Evolutionary conservation across 2,888 invertebrate genomes (phyloP).

Genomic region (Archaeoteleia sp.): DNA sequence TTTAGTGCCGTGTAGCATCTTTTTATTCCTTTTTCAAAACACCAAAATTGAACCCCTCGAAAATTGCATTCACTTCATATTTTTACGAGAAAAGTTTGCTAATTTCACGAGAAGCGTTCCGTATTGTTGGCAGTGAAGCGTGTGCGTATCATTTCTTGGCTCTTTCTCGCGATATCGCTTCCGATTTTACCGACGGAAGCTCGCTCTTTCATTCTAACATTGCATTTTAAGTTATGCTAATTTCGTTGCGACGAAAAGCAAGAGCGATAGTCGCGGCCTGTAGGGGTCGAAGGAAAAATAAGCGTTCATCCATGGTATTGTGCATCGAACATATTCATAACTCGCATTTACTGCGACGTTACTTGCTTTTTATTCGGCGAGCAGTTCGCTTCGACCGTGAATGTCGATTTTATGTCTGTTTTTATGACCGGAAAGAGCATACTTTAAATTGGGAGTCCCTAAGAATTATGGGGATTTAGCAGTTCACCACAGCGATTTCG

Average conservation of each 20-base stretch:
- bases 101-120: conserved; percentile 40
- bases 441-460: conserved; percentile 66
- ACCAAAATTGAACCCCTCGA: conserved; percentile 33
- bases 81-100: conserved; percentile 42
- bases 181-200: conserved; percentile 61
- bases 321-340: conserved; percentile 71
- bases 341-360: conserved; percentile 63
- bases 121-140: conserved; percentile 28
- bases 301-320: conserved; percentile 56
- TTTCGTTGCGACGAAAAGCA: conserved; percentile 55
- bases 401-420: conserved; percentile 69
- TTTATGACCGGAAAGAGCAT: conserved; percentile 67
- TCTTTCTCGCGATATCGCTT: conserved; percentile 47
- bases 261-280: conserved; percentile 13
- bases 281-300: conserved; percentile 38
- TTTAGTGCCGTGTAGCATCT: conserved; percentile 2
- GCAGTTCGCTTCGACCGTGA: conserved; percentile 58
- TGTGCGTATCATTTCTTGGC: conserved; percentile 13
- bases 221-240: conserved; percentile 70
- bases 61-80: conserved; percentile 30
- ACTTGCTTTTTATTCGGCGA: conserved; percentile 63
- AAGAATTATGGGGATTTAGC: conserved; percentile 55
- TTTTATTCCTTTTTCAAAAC: not conserved
- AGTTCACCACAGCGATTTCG: conserved; percentile 42
- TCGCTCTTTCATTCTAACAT: conserved; percentile 64